These are phyloP conservation scores for Lamellibrachia luymesi DNA, from an alignment of 1,140 invertebrate species.

Conservation along the genomic window DNA sequence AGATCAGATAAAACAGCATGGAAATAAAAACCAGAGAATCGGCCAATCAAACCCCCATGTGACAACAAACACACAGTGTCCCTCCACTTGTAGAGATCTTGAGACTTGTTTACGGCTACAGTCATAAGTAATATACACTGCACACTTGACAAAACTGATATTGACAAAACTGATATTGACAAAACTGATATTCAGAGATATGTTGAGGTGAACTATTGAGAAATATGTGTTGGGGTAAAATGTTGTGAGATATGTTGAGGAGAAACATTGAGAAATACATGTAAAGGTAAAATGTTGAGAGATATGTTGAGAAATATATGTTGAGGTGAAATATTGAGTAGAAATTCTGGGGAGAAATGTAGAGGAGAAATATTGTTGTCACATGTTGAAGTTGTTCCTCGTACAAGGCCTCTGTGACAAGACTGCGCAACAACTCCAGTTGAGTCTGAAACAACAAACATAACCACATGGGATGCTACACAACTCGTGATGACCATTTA, in stretches of 20 bases:
- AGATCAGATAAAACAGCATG: too few relatives aligned
- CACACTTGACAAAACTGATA: too few relatives aligned
- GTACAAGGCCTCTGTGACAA: slow-evolving; percentile 65
- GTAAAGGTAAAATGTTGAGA: background rate
- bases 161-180: too few relatives aligned
- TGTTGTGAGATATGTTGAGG: background rate
- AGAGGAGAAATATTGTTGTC: slow-evolving; percentile 24
- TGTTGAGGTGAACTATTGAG: background rate
- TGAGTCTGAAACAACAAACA: slow-evolving; percentile 60
- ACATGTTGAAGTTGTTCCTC: slow-evolving; percentile 59
- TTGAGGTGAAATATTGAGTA: background rate
- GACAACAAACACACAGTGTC: too few relatives aligned
- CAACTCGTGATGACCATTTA: too few relatives aligned
- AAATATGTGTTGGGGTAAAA: background rate
- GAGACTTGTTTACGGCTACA: too few relatives aligned
- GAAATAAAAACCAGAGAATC: too few relatives aligned
- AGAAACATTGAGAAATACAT: background rate
- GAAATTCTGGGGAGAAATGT: background rate
- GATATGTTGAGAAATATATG: background rate
- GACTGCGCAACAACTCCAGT: slow-evolving; percentile 69
- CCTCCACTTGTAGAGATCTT: too few relatives aligned
- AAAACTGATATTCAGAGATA: background rate
- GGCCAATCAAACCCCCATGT: too few relatives aligned
- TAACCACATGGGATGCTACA: background rate
- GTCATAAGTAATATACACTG: too few relatives aligned